A percentile compares a stretch with the other conserved stretches of the same genome.
Evolutionary conservation across 2,888 invertebrate genomes (phyloP).

Genomic region (Lapara coniferarum): DNA sequence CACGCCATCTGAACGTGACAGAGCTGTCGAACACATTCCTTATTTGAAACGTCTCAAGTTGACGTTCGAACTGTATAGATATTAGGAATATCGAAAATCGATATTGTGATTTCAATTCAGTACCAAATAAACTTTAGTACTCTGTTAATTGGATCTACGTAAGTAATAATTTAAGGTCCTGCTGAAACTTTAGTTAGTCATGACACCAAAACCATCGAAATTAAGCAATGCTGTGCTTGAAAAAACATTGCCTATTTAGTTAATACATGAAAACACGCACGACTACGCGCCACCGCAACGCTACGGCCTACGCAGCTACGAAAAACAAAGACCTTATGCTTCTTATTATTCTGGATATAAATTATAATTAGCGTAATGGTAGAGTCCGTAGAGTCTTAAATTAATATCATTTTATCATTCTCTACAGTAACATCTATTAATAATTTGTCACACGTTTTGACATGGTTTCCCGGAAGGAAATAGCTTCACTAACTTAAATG

Average conservation of each 20-base stretch:
- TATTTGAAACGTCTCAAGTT: slow-evolving; percentile 78
- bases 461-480: not conserved
- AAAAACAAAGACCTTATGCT: not conserved
- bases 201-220: slow-evolving; percentile 4
- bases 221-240: slow-evolving; percentile 36
- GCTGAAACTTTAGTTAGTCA: not conserved
- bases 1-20: slow-evolving; percentile 83
- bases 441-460: not conserved
- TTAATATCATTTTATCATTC: not conserved
- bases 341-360: slow-evolving; percentile 8
- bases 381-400: not conserved
- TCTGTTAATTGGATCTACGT: not conserved
- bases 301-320: slow-evolving; percentile 34
- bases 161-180: not conserved
- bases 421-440: not conserved
- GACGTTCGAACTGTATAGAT: slow-evolving; percentile 66
- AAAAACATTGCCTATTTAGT: slow-evolving; percentile 41
- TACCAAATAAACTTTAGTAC: not conserved
- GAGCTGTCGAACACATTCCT: slow-evolving; percentile 80
- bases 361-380: not conserved
- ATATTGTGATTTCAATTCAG: slow-evolving; percentile 30
- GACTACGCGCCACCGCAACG: slow-evolving; percentile 35
- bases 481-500: not conserved
- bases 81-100: slow-evolving; percentile 60
- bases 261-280: slow-evolving; percentile 47